A percentile compares a stretch with the other conserved stretches of the same genome.
These are phyloP conservation scores for Sesamia nonagrioides DNA, from an alignment of 1,140 invertebrate species.

Conservation along the genomic window DNA sequence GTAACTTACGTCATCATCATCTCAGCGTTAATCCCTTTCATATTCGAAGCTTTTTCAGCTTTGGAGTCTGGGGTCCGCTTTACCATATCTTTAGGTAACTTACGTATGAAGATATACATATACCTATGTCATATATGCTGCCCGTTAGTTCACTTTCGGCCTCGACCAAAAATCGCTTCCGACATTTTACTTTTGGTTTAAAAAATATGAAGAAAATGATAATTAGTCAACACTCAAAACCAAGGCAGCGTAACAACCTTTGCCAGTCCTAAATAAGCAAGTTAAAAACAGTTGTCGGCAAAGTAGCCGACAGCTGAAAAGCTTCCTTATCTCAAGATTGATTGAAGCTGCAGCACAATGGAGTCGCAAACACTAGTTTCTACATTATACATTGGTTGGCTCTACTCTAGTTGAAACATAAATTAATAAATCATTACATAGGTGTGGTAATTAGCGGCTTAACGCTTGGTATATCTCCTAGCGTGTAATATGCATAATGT, in stretches of 20 bases:
- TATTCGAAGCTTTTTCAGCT: no score
- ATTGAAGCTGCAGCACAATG: slow-evolving; percentile 1
- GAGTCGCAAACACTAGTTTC: neutral
- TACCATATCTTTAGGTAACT: no score
- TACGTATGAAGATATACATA: no score
- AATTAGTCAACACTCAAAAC: neutral
- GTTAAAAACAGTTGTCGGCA: neutral
- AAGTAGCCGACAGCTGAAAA: slow-evolving; percentile 17
- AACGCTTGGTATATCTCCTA: neutral
- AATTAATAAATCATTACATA: neutral
- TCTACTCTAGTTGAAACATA: neutral
- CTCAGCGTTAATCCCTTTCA: no score
- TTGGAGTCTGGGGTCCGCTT: no score
- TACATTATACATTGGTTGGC: neutral
- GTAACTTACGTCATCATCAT: no score
- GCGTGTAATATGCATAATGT: no score
- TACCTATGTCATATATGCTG: no score
- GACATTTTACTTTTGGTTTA: no score
- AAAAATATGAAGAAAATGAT: neutral
- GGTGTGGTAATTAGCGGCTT: neutral
- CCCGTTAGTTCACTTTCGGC: no score
- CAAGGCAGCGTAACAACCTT: neutral
- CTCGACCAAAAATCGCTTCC: no score
- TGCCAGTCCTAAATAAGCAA: neutral
- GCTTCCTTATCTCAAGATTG: slow-evolving; percentile 15